These are phyloP conservation scores for Caenorhabditis afra DNA, from an alignment of 2,888 invertebrate genomes.

Conservation along the genomic window DNA sequence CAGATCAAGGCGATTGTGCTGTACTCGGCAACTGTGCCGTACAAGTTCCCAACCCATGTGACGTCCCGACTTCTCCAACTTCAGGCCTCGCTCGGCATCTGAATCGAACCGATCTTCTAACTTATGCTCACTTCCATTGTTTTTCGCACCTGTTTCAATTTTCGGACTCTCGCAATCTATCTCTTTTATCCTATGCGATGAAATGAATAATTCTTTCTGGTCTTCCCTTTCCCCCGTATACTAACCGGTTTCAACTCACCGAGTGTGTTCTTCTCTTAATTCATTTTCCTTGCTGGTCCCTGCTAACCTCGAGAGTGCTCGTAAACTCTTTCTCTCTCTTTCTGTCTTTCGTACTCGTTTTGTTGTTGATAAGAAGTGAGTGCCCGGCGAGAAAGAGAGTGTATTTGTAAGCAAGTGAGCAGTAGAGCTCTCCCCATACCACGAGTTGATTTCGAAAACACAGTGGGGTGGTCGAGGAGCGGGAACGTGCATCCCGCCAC, in stretches of 20 bases:
- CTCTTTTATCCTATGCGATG: background rate
- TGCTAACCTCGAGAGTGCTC: conserved; percentile 12
- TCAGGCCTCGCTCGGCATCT: conserved; percentile 70
- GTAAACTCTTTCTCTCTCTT: conserved; percentile 7
- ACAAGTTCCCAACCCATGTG: conserved; percentile 76
- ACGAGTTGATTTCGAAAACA: conserved; percentile 22
- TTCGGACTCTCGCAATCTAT: background rate
- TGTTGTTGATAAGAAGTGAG: conserved; percentile 39
- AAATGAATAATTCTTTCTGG: conserved; percentile 4
- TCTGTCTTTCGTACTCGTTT: background rate
- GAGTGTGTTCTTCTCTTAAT: background rate
- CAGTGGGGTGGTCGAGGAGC: conserved; percentile 3
- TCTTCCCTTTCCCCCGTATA: conserved; percentile 2
- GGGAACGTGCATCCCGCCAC: conserved; percentile 42
- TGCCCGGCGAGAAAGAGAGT: background rate
- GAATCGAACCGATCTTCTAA: conserved; percentile 2
- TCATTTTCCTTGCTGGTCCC: background rate
- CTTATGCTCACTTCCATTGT: background rate
- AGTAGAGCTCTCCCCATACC: background rate
- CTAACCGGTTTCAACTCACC: conserved; percentile 11
- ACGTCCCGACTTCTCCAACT: conserved; percentile 76
- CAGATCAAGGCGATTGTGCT: conserved; percentile 76
- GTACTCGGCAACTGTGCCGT: conserved; percentile 76
- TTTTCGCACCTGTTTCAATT: conserved; percentile 9
- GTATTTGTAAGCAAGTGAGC: conserved; percentile 12